Evolutionary conservation across 1,140 invertebrate species (phyloP).

Genomic region (Halyomorpha halys): DNA sequence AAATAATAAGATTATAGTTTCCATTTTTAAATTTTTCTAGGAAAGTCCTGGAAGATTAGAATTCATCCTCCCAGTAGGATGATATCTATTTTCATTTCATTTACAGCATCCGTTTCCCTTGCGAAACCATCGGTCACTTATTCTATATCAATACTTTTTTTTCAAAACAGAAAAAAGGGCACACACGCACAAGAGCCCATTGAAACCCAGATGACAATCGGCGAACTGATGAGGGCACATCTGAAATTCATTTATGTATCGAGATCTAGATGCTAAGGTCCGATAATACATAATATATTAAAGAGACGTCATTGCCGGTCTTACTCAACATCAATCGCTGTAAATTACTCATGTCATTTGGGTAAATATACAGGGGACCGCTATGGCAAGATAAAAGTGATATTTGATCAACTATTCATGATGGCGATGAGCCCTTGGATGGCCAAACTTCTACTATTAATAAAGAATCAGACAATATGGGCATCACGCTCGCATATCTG

Average conservation of each 20-base stretch:
- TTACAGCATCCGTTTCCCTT: no score
- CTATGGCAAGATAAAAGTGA: slow-evolving; percentile 7
- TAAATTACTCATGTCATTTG: slow-evolving; percentile 16
- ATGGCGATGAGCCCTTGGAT: background rate
- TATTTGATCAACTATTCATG: slow-evolving; percentile 15
- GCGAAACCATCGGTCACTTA: no score
- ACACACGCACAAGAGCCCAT: no score
- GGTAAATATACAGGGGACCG: background rate
- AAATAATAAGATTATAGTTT: no score
- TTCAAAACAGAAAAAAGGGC: no score
- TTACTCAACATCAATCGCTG: slow-evolving; percentile 12
- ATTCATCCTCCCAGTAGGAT: no score
- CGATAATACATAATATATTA: slow-evolving; percentile 11
- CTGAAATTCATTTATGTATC: slow-evolving; percentile 15
- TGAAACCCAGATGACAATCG: no score
- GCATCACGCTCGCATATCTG: background rate
- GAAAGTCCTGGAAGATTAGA: no score
- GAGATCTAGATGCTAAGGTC: background rate
- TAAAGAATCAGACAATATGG: background rate
- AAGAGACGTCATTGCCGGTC: background rate
- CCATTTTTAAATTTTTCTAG: no score
- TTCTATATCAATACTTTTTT: no score
- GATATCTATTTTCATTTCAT: no score
- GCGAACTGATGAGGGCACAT: background rate
- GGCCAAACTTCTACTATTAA: slow-evolving; percentile 8